Base-by-base conservation (phyloP, 2,888 invertebrate genomes). In the Trissonchulus latispiculum region DNA sequence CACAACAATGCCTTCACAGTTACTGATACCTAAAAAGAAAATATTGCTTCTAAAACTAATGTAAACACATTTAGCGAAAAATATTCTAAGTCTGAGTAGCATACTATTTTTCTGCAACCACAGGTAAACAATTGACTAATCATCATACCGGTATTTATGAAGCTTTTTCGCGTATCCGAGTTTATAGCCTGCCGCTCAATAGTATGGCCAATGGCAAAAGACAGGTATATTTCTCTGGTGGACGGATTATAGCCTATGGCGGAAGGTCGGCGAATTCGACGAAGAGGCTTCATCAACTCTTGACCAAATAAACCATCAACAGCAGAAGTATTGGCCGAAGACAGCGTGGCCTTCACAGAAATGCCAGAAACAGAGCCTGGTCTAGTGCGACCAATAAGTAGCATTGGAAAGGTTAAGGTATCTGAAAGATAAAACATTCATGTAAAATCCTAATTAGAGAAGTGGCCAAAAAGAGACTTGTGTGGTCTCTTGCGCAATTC, bases 1-100 rank as follows among this genome's bases (percentile, higher is more conserved):
- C 73, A 91, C 88, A 59, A 92, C 91, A 76, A 93, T 83, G 1
- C 90, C 90, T 79, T 90, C 89, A 79, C 89, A 89, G 81, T 88
- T 87, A 78, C 87, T 87, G 0, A 89, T 85, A 73, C 79, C 80
- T 80, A 37, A 23, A 75, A 59, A 1, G 73, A 28, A 62, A 23
- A n/a, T n/a, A n/a, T n/a, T n/a, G n/a, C n/a, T n/a, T n/a, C n/a
- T n/a, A n/a, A n/a, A n/a, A n/a, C n/a, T n/a, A n/a, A n/a, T n/a
- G n/a, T n/a, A n/a, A n/a, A n/a, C n/a, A n/a, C n/a, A n/a, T n/a
- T n/a, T n/a, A n/a, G n/a, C n/a, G n/a, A n/a, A n/a, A n/a, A n/a
- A n/a, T n/a, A n/a, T n/a, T n/a, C n/a, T n/a, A n/a, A n/a, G n/a
- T n/a, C n/a, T n/a, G n/a, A n/a, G n/a, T n/a, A n/a, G n/a, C n/a